Percentiles rank a stretch among this genome's conserved stretches.
Evolutionary conservation across 1,140 invertebrate genomes (phyloP).

Genomic region (Proales similis): DNA sequence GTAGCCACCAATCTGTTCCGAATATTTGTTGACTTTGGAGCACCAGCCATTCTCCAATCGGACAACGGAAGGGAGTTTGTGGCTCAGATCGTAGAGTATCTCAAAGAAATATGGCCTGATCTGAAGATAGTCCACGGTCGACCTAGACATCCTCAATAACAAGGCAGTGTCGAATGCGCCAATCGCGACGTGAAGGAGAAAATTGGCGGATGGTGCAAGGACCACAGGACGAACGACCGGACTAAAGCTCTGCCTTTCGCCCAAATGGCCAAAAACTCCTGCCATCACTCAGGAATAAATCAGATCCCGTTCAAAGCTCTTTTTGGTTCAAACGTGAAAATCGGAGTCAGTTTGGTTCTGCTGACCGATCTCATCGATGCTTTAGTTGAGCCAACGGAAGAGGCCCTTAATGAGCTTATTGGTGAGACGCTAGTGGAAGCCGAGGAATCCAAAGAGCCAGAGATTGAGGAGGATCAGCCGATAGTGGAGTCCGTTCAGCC

Average conservation of each 20-base stretch:
- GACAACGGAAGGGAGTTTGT: slow-evolving; percentile 49
- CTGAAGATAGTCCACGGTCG: slow-evolving; percentile 41
- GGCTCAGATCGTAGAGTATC: background rate
- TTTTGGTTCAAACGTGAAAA: background rate
- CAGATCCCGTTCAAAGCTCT: background rate
- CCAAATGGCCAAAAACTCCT: background rate
- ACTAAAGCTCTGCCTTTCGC: no score
- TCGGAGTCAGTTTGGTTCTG: no score
- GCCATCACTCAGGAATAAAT: background rate
- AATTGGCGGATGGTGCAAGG: background rate
- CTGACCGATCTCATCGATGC: no score
- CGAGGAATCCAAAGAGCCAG: no score
- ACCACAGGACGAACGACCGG: background rate
- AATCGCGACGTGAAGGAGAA: no score
- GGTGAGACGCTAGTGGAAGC: no score
- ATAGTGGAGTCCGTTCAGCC: no score
- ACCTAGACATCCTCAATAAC: slow-evolving; percentile 41
- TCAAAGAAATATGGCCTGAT: slow-evolving; percentile 38
- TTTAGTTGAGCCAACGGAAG: no score
- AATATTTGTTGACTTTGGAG: slow-evolving; percentile 48
- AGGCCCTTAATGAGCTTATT: no score
- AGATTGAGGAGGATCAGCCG: no score
- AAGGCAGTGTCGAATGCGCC: no score
- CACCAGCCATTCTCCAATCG: slow-evolving; percentile 48
- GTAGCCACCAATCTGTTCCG: slow-evolving; percentile 47